Evolutionary conservation across 2,113 vertebrate genomes (phyloP).

Genomic region (Hepsetus odoe): DNA sequence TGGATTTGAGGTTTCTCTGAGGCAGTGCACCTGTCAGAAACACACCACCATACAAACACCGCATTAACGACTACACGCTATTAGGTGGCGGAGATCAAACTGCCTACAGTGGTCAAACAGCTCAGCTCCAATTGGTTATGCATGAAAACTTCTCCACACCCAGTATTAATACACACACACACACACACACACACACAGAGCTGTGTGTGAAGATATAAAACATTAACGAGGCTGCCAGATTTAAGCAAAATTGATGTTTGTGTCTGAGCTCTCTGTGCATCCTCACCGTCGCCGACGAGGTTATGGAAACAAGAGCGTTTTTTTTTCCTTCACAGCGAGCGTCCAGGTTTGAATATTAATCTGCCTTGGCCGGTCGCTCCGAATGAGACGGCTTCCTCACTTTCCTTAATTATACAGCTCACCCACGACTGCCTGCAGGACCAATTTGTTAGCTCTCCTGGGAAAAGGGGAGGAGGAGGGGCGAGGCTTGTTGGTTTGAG

Average conservation of each 20-base stretch:
- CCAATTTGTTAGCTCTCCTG: conserved; percentile 56
- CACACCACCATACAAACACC: not conserved
- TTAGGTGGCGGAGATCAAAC: conserved; percentile 15
- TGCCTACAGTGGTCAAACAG: conserved; percentile 21
- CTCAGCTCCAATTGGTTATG: not conserved
- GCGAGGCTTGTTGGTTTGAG: conserved; percentile 53
- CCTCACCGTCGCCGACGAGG: conserved; percentile 25
- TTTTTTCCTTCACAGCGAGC: not conserved
- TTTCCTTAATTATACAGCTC: conserved; percentile 60
- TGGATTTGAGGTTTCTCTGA: conserved; percentile 61
- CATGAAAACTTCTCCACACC: not conserved
- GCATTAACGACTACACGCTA: not conserved
- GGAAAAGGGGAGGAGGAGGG: conserved; percentile 46
- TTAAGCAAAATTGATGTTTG: conserved; percentile 46
- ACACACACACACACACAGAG: conserved; percentile 1
- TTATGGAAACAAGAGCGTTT: conserved; percentile 50
- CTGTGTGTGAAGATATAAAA: conserved; percentile 23
- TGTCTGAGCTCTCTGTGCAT: conserved; percentile 30
- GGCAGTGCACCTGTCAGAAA: conserved; percentile 2
- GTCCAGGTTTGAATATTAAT: conserved; percentile 57
- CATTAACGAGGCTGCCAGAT: conserved; percentile 37
- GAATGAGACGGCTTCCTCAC: conserved; percentile 50
- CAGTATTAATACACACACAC: conserved; percentile 7
- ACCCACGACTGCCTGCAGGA: conserved; percentile 52
- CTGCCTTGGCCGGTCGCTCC: conserved; percentile 54